phyloP scores from a whole-genome alignment of 92 coral and sea anemone species.

The Epizoanthus stellaris region DNA sequence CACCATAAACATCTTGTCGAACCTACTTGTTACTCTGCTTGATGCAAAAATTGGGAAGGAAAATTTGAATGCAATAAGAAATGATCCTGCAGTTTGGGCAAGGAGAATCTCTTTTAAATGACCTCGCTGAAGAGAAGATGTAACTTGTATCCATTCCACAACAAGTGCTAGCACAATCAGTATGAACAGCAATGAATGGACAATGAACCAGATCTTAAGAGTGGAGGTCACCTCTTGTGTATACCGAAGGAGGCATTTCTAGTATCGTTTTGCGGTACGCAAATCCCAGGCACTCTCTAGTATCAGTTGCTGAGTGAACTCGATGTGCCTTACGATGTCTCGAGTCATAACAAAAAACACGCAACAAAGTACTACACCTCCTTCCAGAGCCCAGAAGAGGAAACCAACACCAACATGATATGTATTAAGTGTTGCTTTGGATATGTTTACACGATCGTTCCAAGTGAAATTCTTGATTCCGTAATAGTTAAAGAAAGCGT shows the following conservation, averaged over 20 bases:
- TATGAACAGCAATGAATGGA: slow-evolving; percentile 58
- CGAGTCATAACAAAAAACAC: slow-evolving; percentile 59
- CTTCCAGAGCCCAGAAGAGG: slow-evolving; percentile 60
- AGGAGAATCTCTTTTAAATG: slow-evolving; percentile 41
- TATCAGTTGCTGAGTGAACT: slow-evolving; percentile 60
- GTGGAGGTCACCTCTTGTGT: slow-evolving; percentile 53
- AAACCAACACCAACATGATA: slow-evolving; percentile 37
- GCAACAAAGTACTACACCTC: slow-evolving; percentile 63
- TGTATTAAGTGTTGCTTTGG: slow-evolving; percentile 11
- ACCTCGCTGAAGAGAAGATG: not conserved
- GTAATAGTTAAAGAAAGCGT: slow-evolving; percentile 56
- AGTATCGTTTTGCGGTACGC: slow-evolving; percentile 55
- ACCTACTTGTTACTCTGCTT: slow-evolving; percentile 67
- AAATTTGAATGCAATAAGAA: slow-evolving; percentile 66
- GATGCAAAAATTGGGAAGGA: slow-evolving; percentile 70
- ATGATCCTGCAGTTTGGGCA: slow-evolving; percentile 60
- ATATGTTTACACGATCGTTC: slow-evolving; percentile 31
- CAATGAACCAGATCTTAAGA: slow-evolving; percentile 59
- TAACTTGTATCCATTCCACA: slow-evolving; percentile 54
- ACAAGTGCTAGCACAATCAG: slow-evolving; percentile 48
- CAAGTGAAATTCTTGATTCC: slow-evolving; percentile 62
- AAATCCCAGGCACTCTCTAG: slow-evolving; percentile 49
- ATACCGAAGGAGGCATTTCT: slow-evolving; percentile 59
- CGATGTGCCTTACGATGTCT: slow-evolving; percentile 62
- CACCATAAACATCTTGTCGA: slow-evolving; percentile 56